Evolutionary conservation across 2,113 vertebrate species (phyloP).

Genomic region (Macrotus californicus): DNA sequence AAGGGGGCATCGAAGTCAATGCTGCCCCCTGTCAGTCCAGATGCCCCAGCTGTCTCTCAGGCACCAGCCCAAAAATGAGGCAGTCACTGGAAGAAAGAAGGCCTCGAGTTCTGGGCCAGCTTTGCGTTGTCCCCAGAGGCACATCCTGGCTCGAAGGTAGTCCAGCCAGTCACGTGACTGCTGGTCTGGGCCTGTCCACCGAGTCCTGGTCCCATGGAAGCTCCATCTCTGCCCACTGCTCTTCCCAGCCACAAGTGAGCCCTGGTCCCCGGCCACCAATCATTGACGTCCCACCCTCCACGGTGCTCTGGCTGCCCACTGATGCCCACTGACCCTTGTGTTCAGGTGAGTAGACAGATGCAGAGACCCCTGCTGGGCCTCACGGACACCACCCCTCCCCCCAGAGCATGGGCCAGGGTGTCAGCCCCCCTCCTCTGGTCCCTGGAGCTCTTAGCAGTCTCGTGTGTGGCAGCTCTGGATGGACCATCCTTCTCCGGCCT

Average conservation of each 20-base stretch:
- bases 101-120: not conserved
- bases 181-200: not conserved
- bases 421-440: too few species aligned
- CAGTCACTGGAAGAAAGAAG: not conserved
- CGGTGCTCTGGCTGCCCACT: not conserved
- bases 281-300: fast-evolving
- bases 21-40: not conserved
- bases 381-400: not conserved
- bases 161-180: too few species aligned
- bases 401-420: fast-evolving
- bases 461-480: fast-evolving
- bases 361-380: not conserved
- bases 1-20: not conserved
- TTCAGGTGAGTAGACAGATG: too few species aligned
- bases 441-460: not conserved
- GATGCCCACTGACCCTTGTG: not conserved
- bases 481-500: not conserved
- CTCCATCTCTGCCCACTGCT: not conserved
- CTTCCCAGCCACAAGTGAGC: not conserved
- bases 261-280: fast-evolving
- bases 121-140: not conserved
- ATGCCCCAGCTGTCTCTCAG: not conserved
- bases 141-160: not conserved
- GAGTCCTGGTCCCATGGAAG: not conserved
- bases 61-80: not conserved